A percentile compares a stretch with the other conserved stretches of the same genome.
phyloP scores from a whole-genome alignment of 1,140 invertebrate genomes.

The Brachionus asplanchnoidis region DNA sequence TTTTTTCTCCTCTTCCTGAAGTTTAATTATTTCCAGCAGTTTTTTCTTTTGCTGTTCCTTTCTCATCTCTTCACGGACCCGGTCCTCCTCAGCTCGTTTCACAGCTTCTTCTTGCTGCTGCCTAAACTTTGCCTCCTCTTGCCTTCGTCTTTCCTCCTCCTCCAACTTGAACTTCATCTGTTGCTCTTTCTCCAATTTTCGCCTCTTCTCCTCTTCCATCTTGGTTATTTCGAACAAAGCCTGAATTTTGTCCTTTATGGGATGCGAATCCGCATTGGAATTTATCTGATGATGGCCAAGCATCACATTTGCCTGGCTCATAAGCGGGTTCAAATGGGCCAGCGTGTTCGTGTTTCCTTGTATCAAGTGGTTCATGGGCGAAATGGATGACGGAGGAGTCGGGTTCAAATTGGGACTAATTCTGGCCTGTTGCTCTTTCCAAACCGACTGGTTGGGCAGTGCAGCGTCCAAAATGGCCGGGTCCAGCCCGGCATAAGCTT shows the following conservation, averaged over 20 bases:
- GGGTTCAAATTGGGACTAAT: not conserved
- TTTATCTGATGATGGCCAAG: not conserved
- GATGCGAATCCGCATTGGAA: not conserved
- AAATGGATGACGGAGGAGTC: constrained; percentile 8
- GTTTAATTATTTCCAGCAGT: not conserved
- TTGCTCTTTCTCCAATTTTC: constrained; percentile 36
- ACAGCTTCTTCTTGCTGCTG: constrained; percentile 9
- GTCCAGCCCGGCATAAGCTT: not conserved
- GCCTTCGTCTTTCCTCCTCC: constrained; percentile 20
- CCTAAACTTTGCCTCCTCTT: not conserved
- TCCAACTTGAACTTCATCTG: constrained; percentile 20
- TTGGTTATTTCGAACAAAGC: constrained; percentile 25
- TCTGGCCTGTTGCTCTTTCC: not conserved
- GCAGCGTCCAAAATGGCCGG: constrained; percentile 20
- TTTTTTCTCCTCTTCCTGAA: constrained; percentile 10
- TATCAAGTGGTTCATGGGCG: not conserved
- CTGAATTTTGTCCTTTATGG: constrained; percentile 38
- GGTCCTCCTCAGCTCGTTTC: constrained; percentile 26
- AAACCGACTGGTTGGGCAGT: not conserved
- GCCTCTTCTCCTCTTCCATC: constrained; percentile 21
- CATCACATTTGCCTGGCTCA: not conserved
- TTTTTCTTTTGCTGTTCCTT: constrained; percentile 31
- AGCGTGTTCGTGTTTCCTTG: not conserved
- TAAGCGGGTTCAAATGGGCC: not conserved
- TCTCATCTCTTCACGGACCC: constrained; percentile 15